Percentiles rank a stretch among this genome's conserved stretches.
These are phyloP conservation scores for Oryzias sinensis DNA, from an alignment of 2,797 vertebrate species.

Conservation along the genomic window DNA sequence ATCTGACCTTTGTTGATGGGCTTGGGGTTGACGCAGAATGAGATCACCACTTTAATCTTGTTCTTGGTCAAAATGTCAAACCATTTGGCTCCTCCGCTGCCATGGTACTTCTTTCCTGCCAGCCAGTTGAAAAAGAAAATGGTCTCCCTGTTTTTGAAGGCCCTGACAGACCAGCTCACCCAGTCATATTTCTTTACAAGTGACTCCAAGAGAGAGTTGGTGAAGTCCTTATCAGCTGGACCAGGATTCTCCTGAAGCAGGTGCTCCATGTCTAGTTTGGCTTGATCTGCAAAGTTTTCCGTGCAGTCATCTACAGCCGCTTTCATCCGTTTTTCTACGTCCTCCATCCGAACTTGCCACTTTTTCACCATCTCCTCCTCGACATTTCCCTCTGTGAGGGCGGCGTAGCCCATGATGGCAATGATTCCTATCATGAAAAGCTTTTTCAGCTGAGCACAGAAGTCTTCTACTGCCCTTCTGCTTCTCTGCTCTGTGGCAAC, in stretches of 20 bases:
- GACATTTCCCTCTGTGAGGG: slow-evolving; percentile 72
- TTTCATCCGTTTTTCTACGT: slow-evolving; percentile 80
- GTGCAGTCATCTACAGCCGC: slow-evolving; percentile 79
- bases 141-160: slow-evolving; percentile 66
- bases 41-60: slow-evolving; percentile 77
- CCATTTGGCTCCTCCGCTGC: slow-evolving; percentile 71
- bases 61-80: slow-evolving; percentile 77
- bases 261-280: slow-evolving; percentile 74
- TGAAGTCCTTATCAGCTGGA: slow-evolving; percentile 53
- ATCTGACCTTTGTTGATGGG: slow-evolving; percentile 73
- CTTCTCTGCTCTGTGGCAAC: slow-evolving; percentile 67
- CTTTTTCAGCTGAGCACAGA: slow-evolving; percentile 81
- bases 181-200: slow-evolving; percentile 81
- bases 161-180: slow-evolving; percentile 80
- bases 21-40: slow-evolving; percentile 73
- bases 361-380: slow-evolving; percentile 73
- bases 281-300: slow-evolving; percentile 75
- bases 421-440: slow-evolving; percentile 81
- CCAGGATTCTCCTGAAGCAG: slow-evolving; percentile 58
- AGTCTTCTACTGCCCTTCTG: slow-evolving; percentile 78
- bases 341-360: slow-evolving; percentile 79
- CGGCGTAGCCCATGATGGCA: slow-evolving; percentile 76
- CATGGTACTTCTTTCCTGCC: slow-evolving; percentile 78
- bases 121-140: slow-evolving; percentile 82
- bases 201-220: slow-evolving; percentile 62